Conservation (phyloP, 2,888 invertebrate species). For the Oxystoma pomonae region DNA sequence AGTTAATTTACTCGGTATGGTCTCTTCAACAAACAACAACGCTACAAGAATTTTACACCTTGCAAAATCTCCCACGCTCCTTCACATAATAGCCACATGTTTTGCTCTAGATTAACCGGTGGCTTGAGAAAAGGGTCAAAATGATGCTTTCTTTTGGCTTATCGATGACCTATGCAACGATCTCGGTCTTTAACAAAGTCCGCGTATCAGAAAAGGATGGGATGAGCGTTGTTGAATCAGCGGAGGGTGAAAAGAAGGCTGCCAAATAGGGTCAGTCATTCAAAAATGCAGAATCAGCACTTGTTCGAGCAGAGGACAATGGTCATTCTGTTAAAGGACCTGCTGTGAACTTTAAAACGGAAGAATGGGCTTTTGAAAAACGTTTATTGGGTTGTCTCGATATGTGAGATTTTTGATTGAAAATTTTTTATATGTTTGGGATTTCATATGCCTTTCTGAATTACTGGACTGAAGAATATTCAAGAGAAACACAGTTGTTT, state of each 20-base stretch:
- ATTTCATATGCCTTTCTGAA: not conserved
- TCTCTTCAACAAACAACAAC: not conserved
- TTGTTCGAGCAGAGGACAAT: conserved; percentile 17
- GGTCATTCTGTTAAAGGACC: conserved; percentile 20
- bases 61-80: conserved; percentile 28
- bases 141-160: not conserved
- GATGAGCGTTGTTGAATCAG: not conserved
- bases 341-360: not conserved
- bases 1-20: not conserved
- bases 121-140: conserved; percentile 15
- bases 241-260: not conserved
- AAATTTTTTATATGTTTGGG: not conserved
- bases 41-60: not conserved
- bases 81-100: conserved; percentile 6
- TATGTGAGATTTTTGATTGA: not conserved
- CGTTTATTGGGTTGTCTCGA: not conserved
- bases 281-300: not conserved
- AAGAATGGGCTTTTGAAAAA: not conserved
- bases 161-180: not conserved
- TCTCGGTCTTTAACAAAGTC: not conserved
- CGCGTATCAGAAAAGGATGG: not conserved
- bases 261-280: not conserved
- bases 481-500: too few relatives aligned
- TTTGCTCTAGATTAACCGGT: conserved; percentile 25
- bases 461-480: too few relatives aligned